Percentiles rank a stretch among this genome's conserved stretches.
These are phyloP conservation scores for Venturia canescens DNA, from an alignment of 1,140 invertebrate genomes.

Conservation along the genomic window DNA sequence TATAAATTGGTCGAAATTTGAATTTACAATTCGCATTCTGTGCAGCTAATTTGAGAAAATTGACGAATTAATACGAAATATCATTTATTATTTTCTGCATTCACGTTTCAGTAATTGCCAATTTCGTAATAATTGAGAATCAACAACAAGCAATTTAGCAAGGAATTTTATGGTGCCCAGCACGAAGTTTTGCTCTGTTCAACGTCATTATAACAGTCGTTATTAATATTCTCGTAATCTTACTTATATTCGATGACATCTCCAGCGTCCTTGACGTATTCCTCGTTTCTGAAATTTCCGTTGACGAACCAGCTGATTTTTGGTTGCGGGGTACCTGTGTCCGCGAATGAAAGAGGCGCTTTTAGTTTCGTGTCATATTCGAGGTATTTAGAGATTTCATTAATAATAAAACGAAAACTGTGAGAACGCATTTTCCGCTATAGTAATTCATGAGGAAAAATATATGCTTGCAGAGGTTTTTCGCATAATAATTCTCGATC, in stretches of 20 bases:
- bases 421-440: too few relatives aligned
- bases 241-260: constrained; percentile 89
- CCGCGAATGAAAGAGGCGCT: constrained; percentile 44
- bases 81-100: not conserved
- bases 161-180: too few relatives aligned
- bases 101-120: not conserved
- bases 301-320: constrained; percentile 83
- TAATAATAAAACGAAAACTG: too few relatives aligned
- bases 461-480: too few relatives aligned
- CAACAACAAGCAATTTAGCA: too few relatives aligned
- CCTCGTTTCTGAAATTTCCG: constrained; percentile 86
- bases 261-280: constrained; percentile 87
- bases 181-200: not conserved
- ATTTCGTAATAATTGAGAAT: too few relatives aligned
- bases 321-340: constrained; percentile 78
- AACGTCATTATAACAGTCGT: not conserved
- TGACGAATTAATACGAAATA: too few relatives aligned
- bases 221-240: not conserved
- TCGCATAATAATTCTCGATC: not conserved
- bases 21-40: too few relatives aligned
- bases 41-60: too few relatives aligned
- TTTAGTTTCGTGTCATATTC: too few relatives aligned
- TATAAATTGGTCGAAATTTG: too few relatives aligned
- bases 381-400: not conserved
- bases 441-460: too few relatives aligned